phyloP scores from a whole-genome alignment of 2,113 vertebrate species.

The Takifugu flavidus region DNA sequence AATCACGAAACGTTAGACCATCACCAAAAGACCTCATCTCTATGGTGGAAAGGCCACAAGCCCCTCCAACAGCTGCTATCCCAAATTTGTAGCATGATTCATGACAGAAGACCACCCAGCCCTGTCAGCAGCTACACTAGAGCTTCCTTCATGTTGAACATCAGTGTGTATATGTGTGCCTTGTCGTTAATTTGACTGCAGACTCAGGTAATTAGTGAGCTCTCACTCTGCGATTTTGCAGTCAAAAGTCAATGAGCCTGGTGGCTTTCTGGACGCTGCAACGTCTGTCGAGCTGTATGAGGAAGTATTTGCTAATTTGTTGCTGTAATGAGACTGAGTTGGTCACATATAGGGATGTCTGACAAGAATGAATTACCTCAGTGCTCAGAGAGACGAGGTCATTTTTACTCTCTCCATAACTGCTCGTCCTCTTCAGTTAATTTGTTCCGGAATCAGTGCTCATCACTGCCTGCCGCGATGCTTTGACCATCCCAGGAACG shows the following conservation, averaged over 20 bases:
- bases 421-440: neutral
- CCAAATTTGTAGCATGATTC: too few relatives aligned
- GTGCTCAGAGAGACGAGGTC: constrained; percentile 24
- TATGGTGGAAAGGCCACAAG: too few relatives aligned
- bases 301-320: constrained; percentile 38
- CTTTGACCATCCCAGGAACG: too few relatives aligned
- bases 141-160: neutral
- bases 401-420: neutral
- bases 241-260: constrained; percentile 76
- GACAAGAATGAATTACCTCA: constrained; percentile 78
- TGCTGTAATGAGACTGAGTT: constrained; percentile 13
- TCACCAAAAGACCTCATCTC: too few relatives aligned
- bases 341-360: constrained; percentile 45
- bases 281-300: constrained; percentile 58
- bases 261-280: constrained; percentile 69
- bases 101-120: too few relatives aligned
- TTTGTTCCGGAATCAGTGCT: neutral
- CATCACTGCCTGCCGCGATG: too few relatives aligned
- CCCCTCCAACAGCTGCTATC: too few relatives aligned
- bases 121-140: too few relatives aligned
- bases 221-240: constrained; percentile 68
- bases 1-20: too few relatives aligned
- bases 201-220: constrained; percentile 71
- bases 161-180: constrained; percentile 1
- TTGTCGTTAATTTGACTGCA: constrained; percentile 36